Base-by-base conservation (phyloP, 2,797 vertebrate species). In the Philypnodon macrostomus region DNA sequence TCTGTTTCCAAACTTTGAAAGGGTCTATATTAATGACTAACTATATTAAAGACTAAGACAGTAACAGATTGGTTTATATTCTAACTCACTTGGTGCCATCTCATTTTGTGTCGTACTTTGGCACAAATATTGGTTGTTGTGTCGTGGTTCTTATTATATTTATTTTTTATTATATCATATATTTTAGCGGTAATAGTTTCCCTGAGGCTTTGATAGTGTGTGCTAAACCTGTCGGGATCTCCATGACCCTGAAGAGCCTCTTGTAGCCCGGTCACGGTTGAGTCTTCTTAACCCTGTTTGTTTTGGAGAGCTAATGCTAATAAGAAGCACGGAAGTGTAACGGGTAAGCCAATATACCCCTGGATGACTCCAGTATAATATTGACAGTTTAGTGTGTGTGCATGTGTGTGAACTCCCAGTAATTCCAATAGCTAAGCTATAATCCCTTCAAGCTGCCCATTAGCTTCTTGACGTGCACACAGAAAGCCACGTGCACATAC, bases 401-500 rank as follows among this genome's bases (percentile, higher is more conserved):
- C 36, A 50, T 42, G 38, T 49, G 36, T 56, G 51, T 33, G 47
- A 63, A 66, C 52, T 75, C 62, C 79, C 80, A 80, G 81, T 82
- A 83, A 85, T 85, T 77, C 79, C 78, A 82, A 67, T 77, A 73
- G 76, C 73, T 80, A 78, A 80, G 8, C 70, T 81, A 66, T 83
- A 87, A 84, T 85, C 77, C 80, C 71, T 35, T 73, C 58, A 83
- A 80, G 53, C 36, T 77, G 65, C 58, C 80, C 75, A 83, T 81
- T 85, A 83, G 64, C 75, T 67, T 67, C 18, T 19, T 6, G 19
- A 27, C 36, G 30, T 47, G 55, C 33, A 49, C 34, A 47, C 24
- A 47, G 50, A 50, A 24, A 51, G 39, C 50, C 18, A 26, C 18
- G 40, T 38, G 48, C 29, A 48, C 30, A 36, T 15, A 46, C n/a